Percentiles rank a stretch among this genome's conserved stretches.
These are phyloP conservation scores for Lordiphosa mommai DNA, from an alignment of 1,140 invertebrate genomes.

Conservation along the genomic window DNA sequence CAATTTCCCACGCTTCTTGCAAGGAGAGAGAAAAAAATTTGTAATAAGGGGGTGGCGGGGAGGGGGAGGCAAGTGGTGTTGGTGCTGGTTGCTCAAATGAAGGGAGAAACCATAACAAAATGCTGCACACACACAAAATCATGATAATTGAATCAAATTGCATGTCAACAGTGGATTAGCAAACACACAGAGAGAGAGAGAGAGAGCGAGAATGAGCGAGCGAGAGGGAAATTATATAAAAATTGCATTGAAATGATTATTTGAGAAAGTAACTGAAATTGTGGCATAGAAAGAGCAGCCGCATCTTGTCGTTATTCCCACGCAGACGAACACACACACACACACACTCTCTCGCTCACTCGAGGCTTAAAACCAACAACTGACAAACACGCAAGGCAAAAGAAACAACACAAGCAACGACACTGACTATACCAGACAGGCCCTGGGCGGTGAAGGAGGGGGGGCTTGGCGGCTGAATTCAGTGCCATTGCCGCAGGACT, in stretches of 20 bases:
- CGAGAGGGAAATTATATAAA: slow-evolving; percentile 39
- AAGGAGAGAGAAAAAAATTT: slow-evolving; percentile 7
- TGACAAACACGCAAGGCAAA: slow-evolving; percentile 15
- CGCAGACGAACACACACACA: slow-evolving; percentile 9
- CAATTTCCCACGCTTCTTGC: slow-evolving; percentile 61
- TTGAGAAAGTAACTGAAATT: slow-evolving; percentile 38
- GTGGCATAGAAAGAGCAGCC: slow-evolving; percentile 8
- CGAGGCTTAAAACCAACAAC: slow-evolving; percentile 15
- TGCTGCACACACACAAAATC: slow-evolving; percentile 42
- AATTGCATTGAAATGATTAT: slow-evolving; percentile 56
- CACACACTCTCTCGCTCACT: slow-evolving; percentile 1
- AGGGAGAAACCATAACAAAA: slow-evolving; percentile 7
- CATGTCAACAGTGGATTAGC: slow-evolving; percentile 64
- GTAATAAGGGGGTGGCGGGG: not conserved
- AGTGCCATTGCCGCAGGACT: not conserved
- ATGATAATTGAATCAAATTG: slow-evolving; percentile 74
- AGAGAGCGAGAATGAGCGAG: not conserved
- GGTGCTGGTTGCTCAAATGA: not conserved
- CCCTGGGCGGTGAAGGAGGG: not conserved
- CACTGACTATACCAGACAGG: not conserved
- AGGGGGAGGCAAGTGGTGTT: not conserved
- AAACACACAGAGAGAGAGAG: slow-evolving; percentile 15
- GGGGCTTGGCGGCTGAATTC: slow-evolving; percentile 14
- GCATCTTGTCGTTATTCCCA: slow-evolving; percentile 43
- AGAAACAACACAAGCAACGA: slow-evolving; percentile 1